phyloP scores from a whole-genome alignment of 2,888 invertebrate genomes.

The Athalia rosae region DNA sequence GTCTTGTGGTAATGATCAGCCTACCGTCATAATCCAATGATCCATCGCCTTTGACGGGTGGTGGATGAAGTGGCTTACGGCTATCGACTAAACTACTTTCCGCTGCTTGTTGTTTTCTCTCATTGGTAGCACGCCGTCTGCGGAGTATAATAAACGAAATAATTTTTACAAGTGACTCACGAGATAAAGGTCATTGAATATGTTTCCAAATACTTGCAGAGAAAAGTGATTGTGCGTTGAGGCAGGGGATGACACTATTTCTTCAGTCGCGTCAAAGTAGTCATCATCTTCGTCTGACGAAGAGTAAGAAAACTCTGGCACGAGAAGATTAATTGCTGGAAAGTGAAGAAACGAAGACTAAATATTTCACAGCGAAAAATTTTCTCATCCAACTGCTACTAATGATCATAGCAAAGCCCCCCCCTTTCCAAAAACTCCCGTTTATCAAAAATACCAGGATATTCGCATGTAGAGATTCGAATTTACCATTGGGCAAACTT shows the following conservation, averaged over 20 bases:
- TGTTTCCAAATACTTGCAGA: constrained; percentile 57
- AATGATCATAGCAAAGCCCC: background rate
- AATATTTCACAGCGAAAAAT: background rate
- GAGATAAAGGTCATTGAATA: no score
- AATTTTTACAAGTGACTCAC: no score
- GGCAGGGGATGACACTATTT: constrained; percentile 67
- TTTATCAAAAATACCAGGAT: background rate
- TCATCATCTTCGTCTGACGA: constrained; percentile 97
- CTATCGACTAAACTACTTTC: constrained; percentile 60
- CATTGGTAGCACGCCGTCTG: constrained; percentile 61
- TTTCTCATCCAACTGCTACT: constrained; percentile 14
- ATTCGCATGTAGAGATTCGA: background rate
- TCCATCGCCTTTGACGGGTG: constrained; percentile 80
- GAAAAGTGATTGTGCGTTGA: constrained; percentile 61
- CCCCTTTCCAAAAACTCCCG: constrained; percentile 1
- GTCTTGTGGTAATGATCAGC: constrained; percentile 50
- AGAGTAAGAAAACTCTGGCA: constrained; percentile 97
- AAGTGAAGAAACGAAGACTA: background rate
- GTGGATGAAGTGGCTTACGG: constrained; percentile 70
- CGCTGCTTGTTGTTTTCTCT: constrained; percentile 57
- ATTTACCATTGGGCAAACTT: constrained; percentile 62
- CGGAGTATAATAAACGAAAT: constrained; percentile 48
- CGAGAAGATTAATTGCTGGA: constrained; percentile 79
- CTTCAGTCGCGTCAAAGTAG: constrained; percentile 94
- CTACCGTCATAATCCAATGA: constrained; percentile 88